Evolutionary conservation across 2,113 vertebrate genomes (phyloP).

Genomic region (Arizona elegans): DNA sequence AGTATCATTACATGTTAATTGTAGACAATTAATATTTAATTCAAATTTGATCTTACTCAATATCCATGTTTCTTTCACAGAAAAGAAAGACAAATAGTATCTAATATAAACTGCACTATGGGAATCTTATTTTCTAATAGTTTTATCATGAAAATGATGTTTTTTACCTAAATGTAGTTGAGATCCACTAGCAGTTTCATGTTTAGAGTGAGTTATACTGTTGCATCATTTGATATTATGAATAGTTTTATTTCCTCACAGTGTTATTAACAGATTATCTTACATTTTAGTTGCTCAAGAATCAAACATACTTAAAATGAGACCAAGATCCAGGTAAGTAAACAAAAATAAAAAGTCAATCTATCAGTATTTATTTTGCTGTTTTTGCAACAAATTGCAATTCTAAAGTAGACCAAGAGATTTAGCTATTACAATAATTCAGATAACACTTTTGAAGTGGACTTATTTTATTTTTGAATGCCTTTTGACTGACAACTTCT

Average conservation of each 20-base stretch:
- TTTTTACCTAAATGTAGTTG: background rate
- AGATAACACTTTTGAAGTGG: background rate
- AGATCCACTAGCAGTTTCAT: background rate
- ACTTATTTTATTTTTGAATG: background rate
- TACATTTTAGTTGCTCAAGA: slow-evolving; percentile 75
- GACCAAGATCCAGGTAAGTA: slow-evolving; percentile 77
- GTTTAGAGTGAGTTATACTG: background rate
- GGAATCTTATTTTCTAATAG: background rate
- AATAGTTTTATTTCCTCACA: background rate
- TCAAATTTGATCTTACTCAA: background rate
- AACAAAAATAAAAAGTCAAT: background rate
- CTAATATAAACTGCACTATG: background rate
- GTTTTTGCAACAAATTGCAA: background rate
- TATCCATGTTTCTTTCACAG: background rate
- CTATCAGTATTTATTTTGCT: background rate
- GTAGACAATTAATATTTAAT: background rate
- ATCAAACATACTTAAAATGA: slow-evolving; percentile 68
- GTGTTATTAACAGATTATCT: slow-evolving; percentile 51
- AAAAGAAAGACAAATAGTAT: background rate
- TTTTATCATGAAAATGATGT: background rate
- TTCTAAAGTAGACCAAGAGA: background rate
- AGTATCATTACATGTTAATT: background rate
- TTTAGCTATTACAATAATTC: background rate
- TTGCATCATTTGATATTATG: background rate
- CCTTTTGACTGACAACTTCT: background rate